Conservation (phyloP, 2,888 invertebrate species). For the Leptothorax acervorum region DNA sequence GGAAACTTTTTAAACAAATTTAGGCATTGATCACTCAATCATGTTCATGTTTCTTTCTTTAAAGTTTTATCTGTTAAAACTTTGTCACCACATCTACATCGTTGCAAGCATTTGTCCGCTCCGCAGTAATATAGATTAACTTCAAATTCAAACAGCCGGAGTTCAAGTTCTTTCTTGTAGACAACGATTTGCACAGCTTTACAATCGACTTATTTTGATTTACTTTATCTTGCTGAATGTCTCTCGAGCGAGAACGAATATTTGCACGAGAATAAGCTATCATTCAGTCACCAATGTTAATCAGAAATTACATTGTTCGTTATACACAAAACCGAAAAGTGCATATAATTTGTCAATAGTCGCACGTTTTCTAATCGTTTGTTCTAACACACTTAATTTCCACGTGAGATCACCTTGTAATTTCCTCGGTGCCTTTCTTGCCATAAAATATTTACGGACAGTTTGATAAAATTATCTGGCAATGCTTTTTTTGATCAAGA, state of each 20-base stretch:
- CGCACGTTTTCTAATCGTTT: background rate
- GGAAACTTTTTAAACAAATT: constrained; percentile 18
- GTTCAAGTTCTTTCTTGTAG: background rate
- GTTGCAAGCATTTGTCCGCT: constrained; percentile 7
- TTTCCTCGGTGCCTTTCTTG: background rate
- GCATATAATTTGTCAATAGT: constrained; percentile 7
- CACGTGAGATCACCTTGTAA: background rate
- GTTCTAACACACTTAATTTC: background rate
- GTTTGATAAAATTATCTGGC: background rate
- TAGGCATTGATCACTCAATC: constrained; percentile 45
- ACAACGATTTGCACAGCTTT: constrained; percentile 1
- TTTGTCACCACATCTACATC: constrained; percentile 12
- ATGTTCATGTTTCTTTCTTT: constrained; percentile 46
- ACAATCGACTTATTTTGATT: constrained; percentile 30
- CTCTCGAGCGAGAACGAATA: constrained; percentile 7
- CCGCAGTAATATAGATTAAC: background rate
- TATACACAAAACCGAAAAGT: constrained; percentile 1
- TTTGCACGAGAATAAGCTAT: constrained; percentile 15
- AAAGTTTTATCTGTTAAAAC: constrained; percentile 14
- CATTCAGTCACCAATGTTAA: constrained; percentile 19
- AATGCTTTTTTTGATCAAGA: background rate
- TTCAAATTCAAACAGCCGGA: background rate
- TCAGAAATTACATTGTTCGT: constrained; percentile 19
- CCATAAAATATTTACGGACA: background rate
- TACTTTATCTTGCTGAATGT: constrained; percentile 13